Base-by-base conservation (phyloP, 2,797 vertebrate species). In the Hozukius guyotensis region DNA sequence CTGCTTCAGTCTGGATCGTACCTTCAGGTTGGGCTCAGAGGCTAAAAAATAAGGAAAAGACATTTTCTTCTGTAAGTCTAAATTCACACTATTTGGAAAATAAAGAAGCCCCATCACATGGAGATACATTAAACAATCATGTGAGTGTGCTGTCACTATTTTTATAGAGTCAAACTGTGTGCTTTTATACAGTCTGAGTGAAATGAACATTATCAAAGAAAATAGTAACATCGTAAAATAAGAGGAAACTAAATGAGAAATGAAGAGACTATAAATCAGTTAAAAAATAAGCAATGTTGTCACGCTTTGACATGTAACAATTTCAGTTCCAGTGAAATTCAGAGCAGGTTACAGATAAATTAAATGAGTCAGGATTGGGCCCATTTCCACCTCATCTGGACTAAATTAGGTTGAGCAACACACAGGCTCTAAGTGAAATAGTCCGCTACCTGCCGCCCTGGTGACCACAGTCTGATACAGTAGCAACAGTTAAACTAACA, bases 1-100 rank as follows among this genome's bases (percentile, higher is more conserved):
- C 95, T 99, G 97, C 94, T 98, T 99, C 96, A 98, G 97, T 88
- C 97, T 96, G 36, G 97, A 98, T 83, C 97, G 96, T 65, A 98
- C 97, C 93, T 97, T 98, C 93, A 97, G 92, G 91, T 95, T 94
- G 7, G 97, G 97, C 92, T 98, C 97, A 0, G 97, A 98, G 65
- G 97, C 97, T 95, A 29, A 77, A 89, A 38, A 49, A 61, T 2
- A 72, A 69, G 16, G 6, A 57, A 77, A 4, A 74, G 1, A 77
- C 52, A 20, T 72, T 71, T 60, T 36, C 31, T 38, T 27, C 8
- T 36, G 5, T 74, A 34, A 76, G 63, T 70, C 20, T 77, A 22
- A 46, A 25, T 38, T 82, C 60, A 55, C 6, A 63, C 1, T 49
- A 6, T 72, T 31, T 72, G 46, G 8, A 60, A 8, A 18, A 78